Conservation (phyloP, 2,113 vertebrate genomes). For the Gadus macrocephalus region DNA sequence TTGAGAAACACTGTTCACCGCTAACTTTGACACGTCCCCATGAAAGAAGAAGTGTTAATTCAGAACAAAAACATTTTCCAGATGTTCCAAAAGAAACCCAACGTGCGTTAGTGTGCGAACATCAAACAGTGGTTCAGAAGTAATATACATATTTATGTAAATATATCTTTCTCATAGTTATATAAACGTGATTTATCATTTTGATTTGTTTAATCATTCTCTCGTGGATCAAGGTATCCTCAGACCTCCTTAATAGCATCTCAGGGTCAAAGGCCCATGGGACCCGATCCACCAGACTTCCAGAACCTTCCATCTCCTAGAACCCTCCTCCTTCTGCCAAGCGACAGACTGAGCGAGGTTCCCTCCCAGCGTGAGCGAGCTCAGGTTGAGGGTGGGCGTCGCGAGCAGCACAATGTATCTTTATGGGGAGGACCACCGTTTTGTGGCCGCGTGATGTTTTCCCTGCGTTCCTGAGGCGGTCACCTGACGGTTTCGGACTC, state of each 20-base stretch:
- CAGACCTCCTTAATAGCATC: neutral
- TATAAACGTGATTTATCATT: conserved; percentile 40
- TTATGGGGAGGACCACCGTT: conserved; percentile 45
- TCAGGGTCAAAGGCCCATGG: neutral
- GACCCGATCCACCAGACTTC: neutral
- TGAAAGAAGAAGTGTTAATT: no score
- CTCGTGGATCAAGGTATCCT: neutral
- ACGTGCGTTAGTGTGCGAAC: no score
- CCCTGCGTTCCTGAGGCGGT: conserved; percentile 71
- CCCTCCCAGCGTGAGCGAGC: conserved; percentile 35
- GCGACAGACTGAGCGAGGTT: conserved; percentile 39
- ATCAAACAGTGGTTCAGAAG: no score
- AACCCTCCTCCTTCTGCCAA: conserved; percentile 19
- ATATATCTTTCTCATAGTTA: no score
- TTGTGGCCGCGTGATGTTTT: conserved; percentile 73
- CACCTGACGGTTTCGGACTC: conserved; percentile 70
- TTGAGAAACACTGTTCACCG: neutral
- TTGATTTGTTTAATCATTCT: neutral
- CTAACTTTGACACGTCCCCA: neutral
- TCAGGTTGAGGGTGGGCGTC: conserved; percentile 19
- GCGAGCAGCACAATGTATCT: conserved; percentile 54
- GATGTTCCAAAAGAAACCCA: no score
- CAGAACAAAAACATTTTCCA: no score
- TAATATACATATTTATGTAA: no score
- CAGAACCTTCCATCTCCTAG: conserved; percentile 33